Conservation (phyloP, 2,113 vertebrate species). For the Pachycephala philippinensis region DNA sequence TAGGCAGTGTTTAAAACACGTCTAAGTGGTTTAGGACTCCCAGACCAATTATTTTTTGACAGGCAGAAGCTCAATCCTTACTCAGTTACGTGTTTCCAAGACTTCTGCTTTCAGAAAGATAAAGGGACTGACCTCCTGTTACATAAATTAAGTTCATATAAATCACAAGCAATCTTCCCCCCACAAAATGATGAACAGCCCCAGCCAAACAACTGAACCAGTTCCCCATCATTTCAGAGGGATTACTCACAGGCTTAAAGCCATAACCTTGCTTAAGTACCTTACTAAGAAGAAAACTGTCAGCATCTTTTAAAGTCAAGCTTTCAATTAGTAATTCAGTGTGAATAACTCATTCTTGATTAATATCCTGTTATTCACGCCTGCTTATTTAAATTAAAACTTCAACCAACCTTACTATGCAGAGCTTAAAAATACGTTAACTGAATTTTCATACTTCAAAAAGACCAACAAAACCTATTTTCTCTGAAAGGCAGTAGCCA, state of each 20-base stretch:
- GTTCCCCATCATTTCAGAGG: neutral
- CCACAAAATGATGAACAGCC: neutral
- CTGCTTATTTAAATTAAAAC: neutral
- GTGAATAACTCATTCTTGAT: conserved; percentile 13
- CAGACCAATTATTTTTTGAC: neutral
- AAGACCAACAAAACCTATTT: neutral
- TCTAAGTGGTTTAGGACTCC: neutral
- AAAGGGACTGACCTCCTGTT: neutral
- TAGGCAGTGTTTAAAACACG: neutral
- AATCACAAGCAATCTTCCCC: neutral
- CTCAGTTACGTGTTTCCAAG: neutral
- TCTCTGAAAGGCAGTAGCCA: neutral
- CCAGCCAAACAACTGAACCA: neutral
- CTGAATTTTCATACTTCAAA: neutral
- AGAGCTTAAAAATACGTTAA: neutral
- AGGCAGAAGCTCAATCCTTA: neutral
- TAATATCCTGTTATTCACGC: neutral
- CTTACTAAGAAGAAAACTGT: neutral
- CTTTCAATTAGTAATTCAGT: neutral
- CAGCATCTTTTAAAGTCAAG: neutral
- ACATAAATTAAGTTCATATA: neutral
- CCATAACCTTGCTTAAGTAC: neutral
- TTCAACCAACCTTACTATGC: neutral
- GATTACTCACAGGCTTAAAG: neutral
- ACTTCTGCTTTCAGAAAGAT: neutral